These are phyloP conservation scores for Selene dorsalis DNA, from an alignment of 2,797 vertebrate genomes.

Conservation along the genomic window DNA sequence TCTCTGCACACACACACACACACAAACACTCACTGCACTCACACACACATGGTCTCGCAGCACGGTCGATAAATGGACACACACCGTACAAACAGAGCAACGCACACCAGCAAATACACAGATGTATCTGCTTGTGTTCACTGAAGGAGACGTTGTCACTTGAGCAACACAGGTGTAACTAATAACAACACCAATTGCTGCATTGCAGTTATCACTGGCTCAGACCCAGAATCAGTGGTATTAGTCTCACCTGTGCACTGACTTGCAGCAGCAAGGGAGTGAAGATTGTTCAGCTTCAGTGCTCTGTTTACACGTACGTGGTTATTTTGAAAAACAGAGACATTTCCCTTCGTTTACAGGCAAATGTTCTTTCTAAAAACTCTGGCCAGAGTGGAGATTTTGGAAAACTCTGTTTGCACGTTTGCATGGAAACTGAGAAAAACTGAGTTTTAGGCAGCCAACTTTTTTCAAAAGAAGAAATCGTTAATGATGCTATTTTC, in stretches of 20 bases:
- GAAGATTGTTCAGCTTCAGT: too few relatives aligned
- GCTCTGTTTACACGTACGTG: too few relatives aligned
- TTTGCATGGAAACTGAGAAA: too few relatives aligned
- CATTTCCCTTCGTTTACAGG: too few relatives aligned
- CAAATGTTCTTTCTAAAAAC: too few relatives aligned
- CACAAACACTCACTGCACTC: not conserved
- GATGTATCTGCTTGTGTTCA: not conserved
- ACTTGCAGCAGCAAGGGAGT: not conserved
- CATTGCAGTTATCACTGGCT: not conserved
- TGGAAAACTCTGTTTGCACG: too few relatives aligned
- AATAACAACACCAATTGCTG: not conserved
- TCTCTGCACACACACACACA: conserved; percentile 9
- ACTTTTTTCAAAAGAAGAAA: too few relatives aligned
- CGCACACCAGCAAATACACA: not conserved
- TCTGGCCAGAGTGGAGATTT: too few relatives aligned
- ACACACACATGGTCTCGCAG: not conserved
- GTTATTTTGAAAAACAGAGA: too few relatives aligned
- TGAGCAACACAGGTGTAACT: not conserved
- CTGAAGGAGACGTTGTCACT: not conserved
- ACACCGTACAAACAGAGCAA: not conserved
- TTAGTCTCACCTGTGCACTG: not conserved
- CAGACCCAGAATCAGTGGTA: not conserved
- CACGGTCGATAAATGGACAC: not conserved
- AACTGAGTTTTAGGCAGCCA: too few relatives aligned
- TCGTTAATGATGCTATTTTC: too few relatives aligned